These are phyloP conservation scores for Zygogramma bicolorata DNA, from an alignment of 2,888 invertebrate genomes.

Conservation along the genomic window DNA sequence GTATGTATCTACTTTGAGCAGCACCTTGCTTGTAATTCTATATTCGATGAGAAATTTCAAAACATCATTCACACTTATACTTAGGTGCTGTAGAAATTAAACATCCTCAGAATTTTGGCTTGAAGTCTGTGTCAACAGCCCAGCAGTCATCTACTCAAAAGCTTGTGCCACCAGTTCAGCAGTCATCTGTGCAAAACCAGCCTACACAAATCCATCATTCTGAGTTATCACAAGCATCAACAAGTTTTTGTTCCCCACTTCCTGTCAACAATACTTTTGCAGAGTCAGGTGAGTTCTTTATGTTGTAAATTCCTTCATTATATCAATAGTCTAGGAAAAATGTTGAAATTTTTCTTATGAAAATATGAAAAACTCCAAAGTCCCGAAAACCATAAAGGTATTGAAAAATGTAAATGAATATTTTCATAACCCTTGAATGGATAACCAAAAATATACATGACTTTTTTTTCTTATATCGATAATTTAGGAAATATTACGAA, in stretches of 20 bases:
- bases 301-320: no score
- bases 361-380: no score
- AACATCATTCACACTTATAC: conserved; percentile 1
- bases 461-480: no score
- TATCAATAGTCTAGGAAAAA: no score
- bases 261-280: conserved; percentile 1
- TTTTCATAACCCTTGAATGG: no score
- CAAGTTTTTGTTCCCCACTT: neutral
- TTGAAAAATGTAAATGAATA: no score
- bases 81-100: conserved; percentile 3
- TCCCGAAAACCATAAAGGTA: no score
- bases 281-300: conserved; percentile 5
- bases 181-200: conserved; percentile 13
- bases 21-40: neutral
- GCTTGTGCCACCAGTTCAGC: conserved; percentile 8
- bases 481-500: no score
- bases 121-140: conserved; percentile 1
- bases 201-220: neutral
- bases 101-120: neutral
- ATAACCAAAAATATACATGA: neutral
- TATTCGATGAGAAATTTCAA: neutral
- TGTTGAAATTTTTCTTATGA: no score
- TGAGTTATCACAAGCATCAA: conserved; percentile 3
- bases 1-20: conserved; percentile 8
- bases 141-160: conserved; percentile 7